A percentile compares a stretch with the other conserved stretches of the same genome.
These are phyloP conservation scores for Tribolium castaneum DNA, from an alignment of 1,140 invertebrate genomes.

Conservation along the genomic window DNA sequence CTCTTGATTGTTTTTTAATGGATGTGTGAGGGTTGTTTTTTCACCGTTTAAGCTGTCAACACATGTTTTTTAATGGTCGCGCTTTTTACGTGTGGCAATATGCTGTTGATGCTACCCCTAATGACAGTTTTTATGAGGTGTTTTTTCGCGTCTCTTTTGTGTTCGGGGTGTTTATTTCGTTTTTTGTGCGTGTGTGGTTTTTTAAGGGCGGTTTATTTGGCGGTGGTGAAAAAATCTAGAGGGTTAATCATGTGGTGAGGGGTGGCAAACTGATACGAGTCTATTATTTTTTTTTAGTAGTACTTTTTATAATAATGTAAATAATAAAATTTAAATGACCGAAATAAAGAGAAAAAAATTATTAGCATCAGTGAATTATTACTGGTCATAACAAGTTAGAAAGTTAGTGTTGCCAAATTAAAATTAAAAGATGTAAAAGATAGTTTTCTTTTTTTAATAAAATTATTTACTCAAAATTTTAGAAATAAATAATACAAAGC, in stretches of 20 bases:
- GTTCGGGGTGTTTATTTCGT: slow-evolving; percentile 6
- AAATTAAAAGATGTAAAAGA: too few species aligned
- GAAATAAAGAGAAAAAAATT: too few species aligned
- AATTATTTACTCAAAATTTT: too few species aligned
- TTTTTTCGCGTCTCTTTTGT: slow-evolving; percentile 38
- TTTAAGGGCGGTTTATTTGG: background rate
- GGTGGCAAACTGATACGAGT: background rate
- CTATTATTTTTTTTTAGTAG: background rate
- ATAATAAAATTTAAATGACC: too few species aligned
- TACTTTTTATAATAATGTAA: too few species aligned
- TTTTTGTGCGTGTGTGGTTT: slow-evolving; percentile 22
- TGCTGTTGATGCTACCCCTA: slow-evolving; percentile 23
- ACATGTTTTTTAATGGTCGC: slow-evolving; percentile 51
- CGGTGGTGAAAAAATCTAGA: background rate
- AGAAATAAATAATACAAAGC: too few species aligned
- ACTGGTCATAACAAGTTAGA: too few species aligned
- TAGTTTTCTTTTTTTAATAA: too few species aligned
- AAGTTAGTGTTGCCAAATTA: too few species aligned
- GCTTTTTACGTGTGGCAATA: slow-evolving; percentile 42
- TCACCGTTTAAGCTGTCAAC: slow-evolving; percentile 51
- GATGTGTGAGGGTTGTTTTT: slow-evolving; percentile 45
- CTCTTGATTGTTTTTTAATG: slow-evolving; percentile 55
- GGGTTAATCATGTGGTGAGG: background rate
- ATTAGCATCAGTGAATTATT: too few species aligned
- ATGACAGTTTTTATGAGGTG: slow-evolving; percentile 31